Evolutionary conservation across 2,797 vertebrate genomes (phyloP).

Genomic region (Ispidina picta): DNA sequence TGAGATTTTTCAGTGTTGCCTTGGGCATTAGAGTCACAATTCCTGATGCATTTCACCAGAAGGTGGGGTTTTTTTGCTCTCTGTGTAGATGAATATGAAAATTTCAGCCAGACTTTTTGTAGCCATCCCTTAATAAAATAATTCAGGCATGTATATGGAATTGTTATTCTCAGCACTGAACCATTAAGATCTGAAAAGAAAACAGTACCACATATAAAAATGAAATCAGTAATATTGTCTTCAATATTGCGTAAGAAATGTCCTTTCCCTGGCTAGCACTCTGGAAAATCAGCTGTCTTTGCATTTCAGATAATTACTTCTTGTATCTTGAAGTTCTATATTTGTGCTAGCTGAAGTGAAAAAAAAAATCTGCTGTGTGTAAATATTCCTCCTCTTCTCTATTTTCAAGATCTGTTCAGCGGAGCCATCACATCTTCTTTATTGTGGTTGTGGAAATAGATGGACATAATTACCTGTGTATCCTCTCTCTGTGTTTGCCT

Average conservation of each 20-base stretch:
- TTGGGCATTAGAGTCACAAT: neutral
- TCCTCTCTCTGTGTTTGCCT: slow-evolving; percentile 1
- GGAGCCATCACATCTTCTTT: slow-evolving; percentile 19
- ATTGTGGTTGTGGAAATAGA: slow-evolving; percentile 29
- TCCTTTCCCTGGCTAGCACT: slow-evolving; percentile 7
- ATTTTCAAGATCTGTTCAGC: slow-evolving; percentile 27
- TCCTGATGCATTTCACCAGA: neutral
- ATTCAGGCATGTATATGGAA: slow-evolving; percentile 18
- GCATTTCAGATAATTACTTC: slow-evolving; percentile 55
- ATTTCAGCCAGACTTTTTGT: slow-evolving; percentile 1
- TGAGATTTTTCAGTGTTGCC: slow-evolving; percentile 16
- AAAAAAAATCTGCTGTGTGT: slow-evolving; percentile 18
- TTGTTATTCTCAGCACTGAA: slow-evolving; percentile 33
- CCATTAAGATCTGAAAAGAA: slow-evolving; percentile 23
- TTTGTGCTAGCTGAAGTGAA: slow-evolving; percentile 50
- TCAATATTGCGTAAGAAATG: neutral
- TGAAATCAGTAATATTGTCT: slow-evolving; percentile 42
- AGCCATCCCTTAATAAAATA: slow-evolving; percentile 33
- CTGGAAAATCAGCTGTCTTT: slow-evolving; percentile 55
- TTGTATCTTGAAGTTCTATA: slow-evolving; percentile 8
- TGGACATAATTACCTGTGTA: slow-evolving; percentile 12
- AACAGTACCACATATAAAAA: neutral
- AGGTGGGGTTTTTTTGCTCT: neutral
- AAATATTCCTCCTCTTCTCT: slow-evolving; percentile 51
- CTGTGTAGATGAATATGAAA: neutral